These are phyloP conservation scores for Lacerta viridis DNA, from an alignment of 2,797 vertebrate genomes.

Conservation along the genomic window DNA sequence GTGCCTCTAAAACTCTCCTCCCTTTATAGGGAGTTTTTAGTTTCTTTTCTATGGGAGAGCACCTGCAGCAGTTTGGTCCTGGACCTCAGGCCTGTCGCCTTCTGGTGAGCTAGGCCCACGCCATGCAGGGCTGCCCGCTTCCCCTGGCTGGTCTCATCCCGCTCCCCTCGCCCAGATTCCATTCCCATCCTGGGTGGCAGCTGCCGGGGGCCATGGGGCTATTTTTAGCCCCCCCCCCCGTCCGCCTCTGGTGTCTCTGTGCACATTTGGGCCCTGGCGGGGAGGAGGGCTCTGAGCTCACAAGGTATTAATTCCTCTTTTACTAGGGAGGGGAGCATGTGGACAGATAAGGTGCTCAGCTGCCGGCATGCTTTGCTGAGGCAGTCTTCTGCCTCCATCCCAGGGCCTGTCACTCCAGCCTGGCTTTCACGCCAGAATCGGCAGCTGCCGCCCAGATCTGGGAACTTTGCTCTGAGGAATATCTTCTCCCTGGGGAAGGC, in stretches of 20 bases:
- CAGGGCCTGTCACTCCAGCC: not conserved
- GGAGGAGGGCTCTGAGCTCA: conserved; percentile 34
- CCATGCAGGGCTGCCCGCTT: not conserved
- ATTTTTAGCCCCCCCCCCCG: conserved; percentile 35
- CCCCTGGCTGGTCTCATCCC: not conserved
- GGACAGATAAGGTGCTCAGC: conserved; percentile 10
- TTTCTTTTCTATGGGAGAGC: too few relatives aligned
- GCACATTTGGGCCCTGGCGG: conserved; percentile 35
- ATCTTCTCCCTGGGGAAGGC: not conserved
- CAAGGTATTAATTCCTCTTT: conserved; percentile 46
- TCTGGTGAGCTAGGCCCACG: not conserved
- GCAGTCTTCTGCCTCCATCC: not conserved
- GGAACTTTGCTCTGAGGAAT: not conserved
- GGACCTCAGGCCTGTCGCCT: not conserved
- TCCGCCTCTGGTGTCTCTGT: conserved; percentile 10
- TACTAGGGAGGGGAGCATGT: conserved; percentile 45
- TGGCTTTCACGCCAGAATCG: not conserved
- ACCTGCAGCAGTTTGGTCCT: not conserved
- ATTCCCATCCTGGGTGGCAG: conserved; percentile 40
- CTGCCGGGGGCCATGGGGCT: conserved; percentile 32
- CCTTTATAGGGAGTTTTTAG: not conserved
- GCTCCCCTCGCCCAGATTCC: conserved; percentile 14
- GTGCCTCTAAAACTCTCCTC: not conserved
- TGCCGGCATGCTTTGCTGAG: not conserved
- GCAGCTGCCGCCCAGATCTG: not conserved